Conservation (phyloP, 2,797 vertebrate species). For the Nyctalus aviator region DNA sequence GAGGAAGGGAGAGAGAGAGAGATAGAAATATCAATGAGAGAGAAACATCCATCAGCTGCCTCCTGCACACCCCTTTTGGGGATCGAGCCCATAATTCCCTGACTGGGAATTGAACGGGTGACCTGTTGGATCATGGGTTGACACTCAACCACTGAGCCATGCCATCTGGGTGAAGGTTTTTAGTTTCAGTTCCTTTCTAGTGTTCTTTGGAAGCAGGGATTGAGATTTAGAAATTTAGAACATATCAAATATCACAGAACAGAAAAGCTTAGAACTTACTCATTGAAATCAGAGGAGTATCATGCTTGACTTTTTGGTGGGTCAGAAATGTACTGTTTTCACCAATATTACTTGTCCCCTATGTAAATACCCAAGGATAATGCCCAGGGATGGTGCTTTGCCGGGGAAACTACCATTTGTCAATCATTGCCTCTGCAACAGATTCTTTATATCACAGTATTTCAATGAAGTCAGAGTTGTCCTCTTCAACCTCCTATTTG, state of each 20-base stretch:
- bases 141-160: too few relatives aligned
- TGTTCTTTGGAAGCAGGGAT: background rate
- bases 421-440: background rate
- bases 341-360: background rate
- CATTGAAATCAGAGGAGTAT: background rate
- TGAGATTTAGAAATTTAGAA: constrained; percentile 34
- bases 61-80: too few relatives aligned
- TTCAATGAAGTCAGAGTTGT: background rate
- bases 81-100: too few relatives aligned
- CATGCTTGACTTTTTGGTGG: background rate
- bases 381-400: background rate
- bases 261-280: background rate
- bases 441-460: background rate
- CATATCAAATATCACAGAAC: background rate
- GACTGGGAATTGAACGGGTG: too few relatives aligned
- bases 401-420: background rate
- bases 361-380: background rate
- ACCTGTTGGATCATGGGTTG: too few relatives aligned
- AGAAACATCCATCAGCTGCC: too few relatives aligned
- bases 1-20: too few relatives aligned
- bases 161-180: background rate
- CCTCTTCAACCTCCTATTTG: background rate
- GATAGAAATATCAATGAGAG: too few relatives aligned
- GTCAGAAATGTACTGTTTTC: background rate
- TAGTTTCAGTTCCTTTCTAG: background rate